Evolutionary conservation across 2,113 vertebrate species (phyloP), one percentile per base, ranked within the genome.

Genomic region (Hypanus sabinus): DNA sequence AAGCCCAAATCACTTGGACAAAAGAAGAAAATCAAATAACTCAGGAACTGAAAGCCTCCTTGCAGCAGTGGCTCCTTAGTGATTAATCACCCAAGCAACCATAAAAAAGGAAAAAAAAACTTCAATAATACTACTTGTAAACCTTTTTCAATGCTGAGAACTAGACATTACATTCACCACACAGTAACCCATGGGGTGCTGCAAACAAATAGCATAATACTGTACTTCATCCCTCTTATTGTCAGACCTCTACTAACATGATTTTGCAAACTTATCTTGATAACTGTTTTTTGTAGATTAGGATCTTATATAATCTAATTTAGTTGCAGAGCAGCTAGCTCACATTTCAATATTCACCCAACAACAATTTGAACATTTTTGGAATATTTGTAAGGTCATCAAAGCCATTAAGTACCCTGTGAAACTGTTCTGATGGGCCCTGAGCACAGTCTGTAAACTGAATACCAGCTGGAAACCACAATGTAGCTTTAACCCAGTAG

Each of bases 11-110:
- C 95, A 95, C 94, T 94, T 76, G 94, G 79, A 95, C 94, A 95
- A 94, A 95, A 94, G 95, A 94, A 95, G 94, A 94, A 96, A 95
- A 96, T 96, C 95, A 96, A 95, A 95, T 94, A 96, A 95, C 76
- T 93, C 85, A 94, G 95, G 95, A 93, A 94, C 71, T 94, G 94
- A 94, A 95, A 95, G 93, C 57, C 94, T 94, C 95, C 88, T 94
- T 91, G 91, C 91, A 91, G 94, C 94, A 95, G 93, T 93, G 93
- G 94, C 94, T 94, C 94, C 94, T 94, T 94, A 94, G 75, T 90
- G 94, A 96, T 94, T 94, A 85, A 95, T 94, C 94, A 95, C 94
- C 94, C 94, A 24, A 94, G 95, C 94, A 95, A 95, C 94, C 95
- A 94, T 96, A 95, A 95, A 94, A 95, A 93, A 46, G 33, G 70